Base-by-base conservation (phyloP, 2,888 invertebrate genomes). In the Sylvicola cinctus region DNA sequence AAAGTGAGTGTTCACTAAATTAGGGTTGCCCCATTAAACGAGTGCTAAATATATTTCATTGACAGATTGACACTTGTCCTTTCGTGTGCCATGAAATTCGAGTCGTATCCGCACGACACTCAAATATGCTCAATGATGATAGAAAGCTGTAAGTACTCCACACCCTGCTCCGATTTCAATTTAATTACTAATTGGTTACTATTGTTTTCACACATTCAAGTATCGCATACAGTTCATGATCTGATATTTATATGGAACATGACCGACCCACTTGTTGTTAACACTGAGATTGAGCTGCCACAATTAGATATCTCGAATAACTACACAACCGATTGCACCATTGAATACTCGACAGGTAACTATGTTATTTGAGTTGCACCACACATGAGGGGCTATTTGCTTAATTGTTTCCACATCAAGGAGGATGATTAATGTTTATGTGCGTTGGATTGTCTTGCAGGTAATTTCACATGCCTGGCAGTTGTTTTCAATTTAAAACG, bases 71-170 rank as follows among this genome's bases (percentile, higher is more conserved):
- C 88, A 0, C 52, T 91, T 44, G 87, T 88, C 0, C 58, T 91
- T 20, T 88, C 87, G 0, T 90, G 90, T 55, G 87, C 87, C 3
- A 90, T 90, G 90, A 84, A 88, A 58, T 85, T 90, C 45, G 84
- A 87, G 50, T 73, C 84, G 0, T 90, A 88, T 54, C 90, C 90
- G 1, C 88, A 90, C 49, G 90, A 91, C 48, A 87, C 87, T 2
- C 90, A 91, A 61, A 77, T 79, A 45, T 91, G 90, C 54, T 78
- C 79, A 34, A 83, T 90, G 76, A 83, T 84, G 77, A 87, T 90
- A 38, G 88, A 90, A 62, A 88, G 88, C 50, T 66, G 88, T 88
- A 65, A 74, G 85, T 75, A 50, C 17, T 10, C n/a, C 7, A 14
- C 7, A 10, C 11, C 16, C 16, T n/a, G 17, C 7, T 28, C 16